phyloP scores from a whole-genome alignment of 2,113 vertebrate species.

The Mionectes macconnelli region DNA sequence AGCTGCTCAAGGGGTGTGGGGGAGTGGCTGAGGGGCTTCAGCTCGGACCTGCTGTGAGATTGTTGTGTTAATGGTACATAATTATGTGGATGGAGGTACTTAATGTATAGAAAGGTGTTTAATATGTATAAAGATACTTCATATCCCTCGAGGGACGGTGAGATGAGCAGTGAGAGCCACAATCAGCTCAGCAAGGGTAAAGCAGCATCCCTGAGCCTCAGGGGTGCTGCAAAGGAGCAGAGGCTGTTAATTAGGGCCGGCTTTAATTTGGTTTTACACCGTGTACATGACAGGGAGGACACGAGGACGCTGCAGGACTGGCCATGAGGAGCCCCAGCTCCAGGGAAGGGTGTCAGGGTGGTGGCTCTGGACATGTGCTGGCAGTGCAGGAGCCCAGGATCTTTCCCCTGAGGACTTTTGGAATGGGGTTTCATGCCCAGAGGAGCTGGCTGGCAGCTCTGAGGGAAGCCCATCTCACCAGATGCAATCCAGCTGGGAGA shows the following conservation, averaged over 20 bases:
- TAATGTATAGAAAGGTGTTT: neutral
- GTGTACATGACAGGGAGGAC: fast-evolving
- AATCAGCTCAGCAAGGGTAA: neutral
- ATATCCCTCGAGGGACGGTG: neutral
- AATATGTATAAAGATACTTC: neutral
- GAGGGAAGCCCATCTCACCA: neutral
- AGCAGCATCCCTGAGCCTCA: neutral
- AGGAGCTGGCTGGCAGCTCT: neutral
- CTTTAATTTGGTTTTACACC: neutral
- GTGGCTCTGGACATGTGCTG: fast-evolving
- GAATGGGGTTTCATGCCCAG: neutral
- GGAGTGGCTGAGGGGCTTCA: neutral
- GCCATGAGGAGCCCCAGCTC: fast-evolving
- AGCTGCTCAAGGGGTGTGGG: fast-evolving
- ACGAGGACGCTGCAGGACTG: neutral
- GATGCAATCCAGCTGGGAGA: fast-evolving
- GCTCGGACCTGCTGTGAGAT: fast-evolving
- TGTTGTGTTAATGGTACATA: neutral
- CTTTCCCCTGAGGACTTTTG: neutral
- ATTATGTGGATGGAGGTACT: neutral
- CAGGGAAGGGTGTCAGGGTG: fast-evolving
- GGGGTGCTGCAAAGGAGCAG: neutral
- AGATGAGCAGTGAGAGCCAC: neutral
- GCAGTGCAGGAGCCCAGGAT: neutral
- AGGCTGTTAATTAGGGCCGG: neutral